Evolutionary conservation across 2,113 vertebrate species (phyloP).

Genomic region (Calonectris borealis): DNA sequence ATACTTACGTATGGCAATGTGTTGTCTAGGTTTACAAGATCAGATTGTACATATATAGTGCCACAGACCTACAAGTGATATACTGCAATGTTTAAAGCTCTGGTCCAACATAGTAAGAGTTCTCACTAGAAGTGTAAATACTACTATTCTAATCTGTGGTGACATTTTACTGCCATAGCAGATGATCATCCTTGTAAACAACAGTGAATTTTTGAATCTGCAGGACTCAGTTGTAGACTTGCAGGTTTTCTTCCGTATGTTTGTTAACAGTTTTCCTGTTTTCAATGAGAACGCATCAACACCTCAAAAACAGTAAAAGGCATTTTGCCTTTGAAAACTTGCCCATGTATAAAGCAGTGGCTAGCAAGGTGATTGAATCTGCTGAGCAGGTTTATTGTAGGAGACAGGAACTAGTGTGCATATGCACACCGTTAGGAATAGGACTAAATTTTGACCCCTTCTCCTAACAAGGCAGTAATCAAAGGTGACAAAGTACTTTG

Average conservation of each 20-base stretch:
- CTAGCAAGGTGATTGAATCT: neutral
- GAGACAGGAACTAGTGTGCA: neutral
- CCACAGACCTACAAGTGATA: neutral
- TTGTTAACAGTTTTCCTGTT: neutral
- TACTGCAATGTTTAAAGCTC: neutral
- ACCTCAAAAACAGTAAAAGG: neutral
- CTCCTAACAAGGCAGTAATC: neutral
- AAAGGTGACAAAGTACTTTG: neutral
- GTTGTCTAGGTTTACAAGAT: neutral
- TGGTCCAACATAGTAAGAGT: neutral
- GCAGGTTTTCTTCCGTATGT: neutral
- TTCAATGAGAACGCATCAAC: neutral
- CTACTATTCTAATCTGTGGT: neutral
- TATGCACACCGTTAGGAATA: neutral
- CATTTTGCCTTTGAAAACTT: neutral
- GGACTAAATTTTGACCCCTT: neutral
- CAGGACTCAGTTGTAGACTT: neutral
- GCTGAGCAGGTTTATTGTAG: neutral
- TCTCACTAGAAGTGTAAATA: neutral
- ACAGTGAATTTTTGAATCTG: neutral
- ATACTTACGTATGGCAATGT: neutral
- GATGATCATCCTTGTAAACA: neutral
- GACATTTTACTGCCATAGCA: neutral
- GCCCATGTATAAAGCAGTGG: neutral
- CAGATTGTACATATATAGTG: neutral